phyloP scores from a whole-genome alignment of 2,113 vertebrate genomes.

The Porphyrio hochstetteri region DNA sequence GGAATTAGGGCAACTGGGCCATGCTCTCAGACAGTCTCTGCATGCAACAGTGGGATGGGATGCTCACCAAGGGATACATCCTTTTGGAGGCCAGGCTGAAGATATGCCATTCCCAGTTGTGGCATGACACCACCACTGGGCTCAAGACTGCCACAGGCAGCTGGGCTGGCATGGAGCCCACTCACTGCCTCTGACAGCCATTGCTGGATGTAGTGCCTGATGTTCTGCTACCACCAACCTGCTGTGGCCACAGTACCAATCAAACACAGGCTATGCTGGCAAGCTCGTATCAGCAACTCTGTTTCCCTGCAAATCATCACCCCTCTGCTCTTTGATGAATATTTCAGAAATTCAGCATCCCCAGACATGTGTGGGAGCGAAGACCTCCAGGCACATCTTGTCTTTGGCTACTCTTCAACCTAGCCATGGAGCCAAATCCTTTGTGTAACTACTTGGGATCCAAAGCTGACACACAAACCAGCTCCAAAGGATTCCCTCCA shows the following conservation, averaged over 20 bases:
- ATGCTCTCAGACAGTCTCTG: not conserved
- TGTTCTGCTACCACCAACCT: not conserved
- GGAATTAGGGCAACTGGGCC: not conserved
- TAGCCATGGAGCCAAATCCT: not conserved
- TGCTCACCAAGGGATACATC: not conserved
- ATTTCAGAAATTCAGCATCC: not conserved
- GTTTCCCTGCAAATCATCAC: not conserved
- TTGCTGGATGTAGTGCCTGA: accelerated
- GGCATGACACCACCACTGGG: not conserved
- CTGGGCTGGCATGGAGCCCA: not conserved
- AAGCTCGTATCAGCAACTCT: not conserved
- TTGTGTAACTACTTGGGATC: not conserved
- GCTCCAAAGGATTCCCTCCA: not conserved
- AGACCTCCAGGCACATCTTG: not conserved
- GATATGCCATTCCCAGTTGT: not conserved
- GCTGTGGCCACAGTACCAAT: not conserved
- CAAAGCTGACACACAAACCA: not conserved
- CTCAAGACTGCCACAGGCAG: accelerated
- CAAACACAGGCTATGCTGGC: not conserved
- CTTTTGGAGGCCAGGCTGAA: not conserved
- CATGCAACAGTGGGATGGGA: not conserved
- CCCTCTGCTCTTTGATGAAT: not conserved
- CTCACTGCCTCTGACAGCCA: accelerated
- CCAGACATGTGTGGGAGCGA: not conserved
- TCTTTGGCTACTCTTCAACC: not conserved